Evolutionary conservation across 2,888 invertebrate genomes (phyloP), one percentile per base, ranked within the genome.

Genomic region (Drosophila lacicola): DNA sequence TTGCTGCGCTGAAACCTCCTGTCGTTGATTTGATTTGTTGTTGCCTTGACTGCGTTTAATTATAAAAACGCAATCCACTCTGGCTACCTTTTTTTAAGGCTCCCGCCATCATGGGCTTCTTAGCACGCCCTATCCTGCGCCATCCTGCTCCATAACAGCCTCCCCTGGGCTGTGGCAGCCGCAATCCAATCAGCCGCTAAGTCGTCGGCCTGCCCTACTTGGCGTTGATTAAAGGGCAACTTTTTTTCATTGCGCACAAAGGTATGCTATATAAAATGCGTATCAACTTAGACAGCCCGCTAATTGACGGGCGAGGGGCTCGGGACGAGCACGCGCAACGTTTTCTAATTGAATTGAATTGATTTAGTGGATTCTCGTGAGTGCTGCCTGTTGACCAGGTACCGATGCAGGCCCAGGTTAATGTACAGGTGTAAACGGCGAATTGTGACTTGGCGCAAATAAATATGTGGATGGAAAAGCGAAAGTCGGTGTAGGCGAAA

Each of bases 151-250:
- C 29, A 29, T 8, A 29, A 17, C 42, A 41, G 67, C 37, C 47
- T 39, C 67, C 55, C 68, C 47, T 47, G 55, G 44, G 55, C 45
- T 46, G 36, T 1, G 44, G 39, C 62, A 42, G 61, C 84, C 70
- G 44, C 80, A 87, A 88, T 85, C 86, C 83, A 84, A 84, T 84
- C 88, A 84, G 64, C 74, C 68, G 74, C 80, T 75, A 85, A 85
- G 80, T 82, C 73, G 69, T 69, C 64, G 73, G 66, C 66, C 69
- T 47, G 63, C 58, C 49, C 60, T 44, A 64, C 57, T 62, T 66
- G 62, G 66, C 78, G 61, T 74, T 86, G 82, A 82, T 86, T 82
- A 86, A 86, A 76, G 80, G 71, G 74, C 81, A 69, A 71, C 63
- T 69, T 60, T 56, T 56, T 47, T 46, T 42, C 51, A 9, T 41